phyloP scores from a whole-genome alignment of 2,888 invertebrate species.

The Gordius sp. region DNA sequence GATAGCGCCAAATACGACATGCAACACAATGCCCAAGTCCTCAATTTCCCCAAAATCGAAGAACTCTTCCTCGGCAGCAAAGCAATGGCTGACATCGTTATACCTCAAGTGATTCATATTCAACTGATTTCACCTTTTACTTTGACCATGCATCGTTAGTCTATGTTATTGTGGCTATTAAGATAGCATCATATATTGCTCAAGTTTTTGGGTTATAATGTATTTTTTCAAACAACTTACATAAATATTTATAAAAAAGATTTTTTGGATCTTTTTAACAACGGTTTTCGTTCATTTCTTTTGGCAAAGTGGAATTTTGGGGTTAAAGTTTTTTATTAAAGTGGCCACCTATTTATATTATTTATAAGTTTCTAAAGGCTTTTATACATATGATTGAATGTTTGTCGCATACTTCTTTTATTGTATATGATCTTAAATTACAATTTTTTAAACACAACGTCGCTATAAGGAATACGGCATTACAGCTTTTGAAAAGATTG shows the following conservation, averaged over 20 bases:
- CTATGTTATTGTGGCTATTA: no score
- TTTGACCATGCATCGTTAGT: no score
- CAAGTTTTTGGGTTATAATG: background rate
- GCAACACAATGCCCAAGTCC: slow-evolving; percentile 80
- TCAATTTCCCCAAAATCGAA: slow-evolving; percentile 26
- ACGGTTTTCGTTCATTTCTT: background rate
- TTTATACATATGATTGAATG: no score
- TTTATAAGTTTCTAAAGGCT: no score
- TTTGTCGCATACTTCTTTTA: slow-evolving; percentile 4
- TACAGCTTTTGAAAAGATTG: slow-evolving; percentile 70
- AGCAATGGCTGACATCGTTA: slow-evolving; percentile 86
- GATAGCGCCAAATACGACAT: slow-evolving; percentile 93
- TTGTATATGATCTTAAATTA: slow-evolving; percentile 21
- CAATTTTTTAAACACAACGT: no score
- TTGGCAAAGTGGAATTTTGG: background rate
- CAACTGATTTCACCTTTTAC: slow-evolving; percentile 8
- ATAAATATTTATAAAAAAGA: background rate
- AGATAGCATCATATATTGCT: no score
- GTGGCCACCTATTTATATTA: no score
- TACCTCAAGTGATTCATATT: slow-evolving; percentile 87
- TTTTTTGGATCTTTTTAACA: background rate
- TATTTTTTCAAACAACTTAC: background rate
- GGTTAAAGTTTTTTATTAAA: background rate
- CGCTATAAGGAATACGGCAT: slow-evolving; percentile 92
- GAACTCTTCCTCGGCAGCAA: slow-evolving; percentile 62